Evolutionary conservation across 1,140 invertebrate species (phyloP).

Genomic region (Himalopsyche phryganea): DNA sequence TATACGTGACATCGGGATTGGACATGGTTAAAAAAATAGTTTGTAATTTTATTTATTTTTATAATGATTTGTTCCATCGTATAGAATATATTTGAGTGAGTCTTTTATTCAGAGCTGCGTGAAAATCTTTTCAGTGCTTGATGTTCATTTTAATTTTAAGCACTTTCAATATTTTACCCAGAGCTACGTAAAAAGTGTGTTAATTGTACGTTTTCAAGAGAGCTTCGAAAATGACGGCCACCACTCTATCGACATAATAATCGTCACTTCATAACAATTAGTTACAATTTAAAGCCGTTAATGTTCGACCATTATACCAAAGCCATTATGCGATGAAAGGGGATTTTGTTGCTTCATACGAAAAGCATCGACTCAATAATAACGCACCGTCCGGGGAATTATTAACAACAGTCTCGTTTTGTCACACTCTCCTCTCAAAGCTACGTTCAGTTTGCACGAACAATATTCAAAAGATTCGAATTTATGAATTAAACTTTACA

Average conservation of each 20-base stretch:
- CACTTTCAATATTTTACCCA: no score
- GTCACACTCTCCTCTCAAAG: conserved; percentile 21
- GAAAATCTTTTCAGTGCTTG: no score
- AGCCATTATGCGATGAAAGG: conserved; percentile 12
- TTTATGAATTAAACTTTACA: conserved; percentile 26
- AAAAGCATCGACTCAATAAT: conserved; percentile 17
- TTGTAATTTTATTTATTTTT: no score
- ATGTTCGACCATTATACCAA: conserved; percentile 29
- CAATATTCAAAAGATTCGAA: conserved; percentile 17
- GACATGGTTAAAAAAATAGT: no score
- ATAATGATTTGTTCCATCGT: no score
- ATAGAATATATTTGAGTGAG: no score
- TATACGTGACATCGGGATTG: no score
- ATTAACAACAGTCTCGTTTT: conserved; percentile 22
- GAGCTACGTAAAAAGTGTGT: conserved; percentile 2
- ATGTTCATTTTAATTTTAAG: no score
- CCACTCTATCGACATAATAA: conserved; percentile 8
- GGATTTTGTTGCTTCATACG: conserved; percentile 25
- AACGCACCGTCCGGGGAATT: conserved; percentile 7
- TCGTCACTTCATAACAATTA: conserved; percentile 33
- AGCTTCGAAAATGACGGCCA: conserved; percentile 2
- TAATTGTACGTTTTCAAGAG: conserved; percentile 3
- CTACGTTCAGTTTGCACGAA: conserved; percentile 2
- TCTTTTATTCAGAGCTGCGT: no score
- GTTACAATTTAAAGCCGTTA: conserved; percentile 29